Conservation (phyloP, 23 tunicate genomes). For the Trididemnum nubilum region DNA sequence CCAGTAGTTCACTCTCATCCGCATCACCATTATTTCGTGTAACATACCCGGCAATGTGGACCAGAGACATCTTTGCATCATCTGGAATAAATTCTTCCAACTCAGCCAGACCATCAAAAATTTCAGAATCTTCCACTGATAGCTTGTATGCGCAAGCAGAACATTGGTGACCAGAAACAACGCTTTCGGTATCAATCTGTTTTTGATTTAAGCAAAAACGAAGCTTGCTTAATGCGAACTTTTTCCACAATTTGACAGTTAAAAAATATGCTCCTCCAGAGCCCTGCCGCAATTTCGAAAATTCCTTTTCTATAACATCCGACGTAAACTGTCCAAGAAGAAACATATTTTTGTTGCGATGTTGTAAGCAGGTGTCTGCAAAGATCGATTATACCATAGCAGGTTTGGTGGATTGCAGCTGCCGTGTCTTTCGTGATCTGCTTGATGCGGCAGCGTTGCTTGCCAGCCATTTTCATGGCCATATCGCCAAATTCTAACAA, state of each 20-base stretch:
- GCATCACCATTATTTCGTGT: background rate
- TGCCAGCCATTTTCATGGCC: constrained; percentile 19
- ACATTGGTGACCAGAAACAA: constrained; percentile 2
- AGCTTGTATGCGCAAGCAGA: background rate
- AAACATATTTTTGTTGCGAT: constrained; percentile 16
- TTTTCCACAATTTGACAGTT: constrained; percentile 3
- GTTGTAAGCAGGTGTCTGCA: background rate
- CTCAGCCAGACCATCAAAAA: constrained; percentile 8
- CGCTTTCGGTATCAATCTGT: background rate
- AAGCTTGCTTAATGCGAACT: background rate
- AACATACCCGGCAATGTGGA: background rate
- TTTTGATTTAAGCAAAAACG: background rate
- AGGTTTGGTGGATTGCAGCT: background rate
- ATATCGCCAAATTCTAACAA: constrained; percentile 18
- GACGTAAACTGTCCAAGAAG: constrained; percentile 11
- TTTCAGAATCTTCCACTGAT: background rate
- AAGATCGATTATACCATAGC: background rate
- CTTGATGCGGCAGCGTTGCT: background rate
- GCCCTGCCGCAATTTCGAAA: background rate
- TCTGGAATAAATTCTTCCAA: background rate
- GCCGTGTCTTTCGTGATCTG: constrained; percentile 8
- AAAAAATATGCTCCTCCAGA: constrained; percentile 2
- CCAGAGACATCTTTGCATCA: background rate
- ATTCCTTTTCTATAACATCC: constrained; percentile 6
- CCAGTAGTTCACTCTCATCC: constrained; percentile 13